Evolutionary conservation across 2,797 vertebrate species (phyloP), one percentile per base, ranked within the genome.

Genomic region (Phoxinus dragarum): DNA sequence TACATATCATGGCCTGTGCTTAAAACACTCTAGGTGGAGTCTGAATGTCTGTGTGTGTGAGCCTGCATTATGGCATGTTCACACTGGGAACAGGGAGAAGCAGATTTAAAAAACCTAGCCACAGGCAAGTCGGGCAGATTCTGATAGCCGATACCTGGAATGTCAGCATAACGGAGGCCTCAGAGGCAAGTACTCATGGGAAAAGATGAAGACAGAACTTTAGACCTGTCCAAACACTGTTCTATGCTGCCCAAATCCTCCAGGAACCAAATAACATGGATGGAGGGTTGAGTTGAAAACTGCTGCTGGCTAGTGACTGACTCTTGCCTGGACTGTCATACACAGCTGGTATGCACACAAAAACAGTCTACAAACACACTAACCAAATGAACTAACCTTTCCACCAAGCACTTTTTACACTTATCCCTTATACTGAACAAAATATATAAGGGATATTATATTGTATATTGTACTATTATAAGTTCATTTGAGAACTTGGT

Each of bases 11-110:
- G 19, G 77, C 56, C 59, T 49, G 56, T 42, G 64, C 34, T 31
- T 54, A 54, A 84, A 75, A 27, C 23, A 68, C 61, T 76, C 27
- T 44, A 73, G 59, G 81, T 75, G 42, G 36, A 67, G 14, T 84
- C 23, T 54, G 44, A n/a, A n/a, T 36, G 54, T 64, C 1, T 66
- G 12, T 66, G 42, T 82, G 52, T 61, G 68, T 16, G 54, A 74
- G 36, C 76, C 54, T 73, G n/a, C 49, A 81, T 61, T 73, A 87
- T 91, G 90, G 90, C 94, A 81, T 93, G 94, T 95, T 93, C 91
- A 91, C 93, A 94, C 93, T 93, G 87, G 90, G 93, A 93, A 85
- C 61, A 86, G 92, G 89, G 89, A 90, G 91, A 90, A 90, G 90
- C 83, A 78, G 91, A 91, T 90, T 91, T 93, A 85, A 81, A 85